phyloP scores from a whole-genome alignment of 1,140 invertebrate species.

The Drosophila sp. region DNA sequence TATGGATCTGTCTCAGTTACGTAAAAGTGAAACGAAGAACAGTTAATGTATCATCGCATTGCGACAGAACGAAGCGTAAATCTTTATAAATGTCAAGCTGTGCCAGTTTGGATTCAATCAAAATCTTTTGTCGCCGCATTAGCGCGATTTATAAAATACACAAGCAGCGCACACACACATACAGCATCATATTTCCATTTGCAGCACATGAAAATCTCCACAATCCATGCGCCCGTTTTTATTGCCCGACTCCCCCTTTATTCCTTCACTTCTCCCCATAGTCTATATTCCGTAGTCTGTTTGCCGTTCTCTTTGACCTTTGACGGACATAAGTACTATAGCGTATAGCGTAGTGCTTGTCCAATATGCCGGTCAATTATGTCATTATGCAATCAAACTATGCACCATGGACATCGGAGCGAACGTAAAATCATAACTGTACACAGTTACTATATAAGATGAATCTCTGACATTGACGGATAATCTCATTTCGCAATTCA shows the following conservation, averaged over 20 bases:
- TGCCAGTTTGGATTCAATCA: conserved; percentile 52
- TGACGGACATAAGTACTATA: conserved; percentile 30
- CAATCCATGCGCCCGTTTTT: conserved; percentile 35
- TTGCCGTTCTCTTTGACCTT: conserved; percentile 55
- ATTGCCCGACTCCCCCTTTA: conserved; percentile 45
- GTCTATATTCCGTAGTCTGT: conserved; percentile 31
- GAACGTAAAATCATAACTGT: background rate
- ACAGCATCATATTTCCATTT: background rate
- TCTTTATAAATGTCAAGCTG: conserved; percentile 57
- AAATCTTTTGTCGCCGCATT: conserved; percentile 60
- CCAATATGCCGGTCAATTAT: conserved; percentile 75
- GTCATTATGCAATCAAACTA: conserved; percentile 74
- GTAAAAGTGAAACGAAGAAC: background rate
- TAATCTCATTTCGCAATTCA: background rate
- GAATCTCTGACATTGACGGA: conserved; percentile 24
- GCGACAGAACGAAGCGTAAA: conserved; percentile 23
- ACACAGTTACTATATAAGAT: background rate
- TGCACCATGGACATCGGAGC: conserved; percentile 28
- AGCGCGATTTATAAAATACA: conserved; percentile 25
- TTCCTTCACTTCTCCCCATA: conserved; percentile 14
- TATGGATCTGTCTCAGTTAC: conserved; percentile 1
- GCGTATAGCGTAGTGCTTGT: conserved; percentile 40
- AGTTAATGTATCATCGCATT: background rate
- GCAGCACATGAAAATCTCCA: conserved; percentile 19
- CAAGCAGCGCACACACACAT: background rate